These are phyloP conservation scores for Dipus sagitta DNA, from an alignment of 2,797 vertebrate genomes.

Conservation along the genomic window DNA sequence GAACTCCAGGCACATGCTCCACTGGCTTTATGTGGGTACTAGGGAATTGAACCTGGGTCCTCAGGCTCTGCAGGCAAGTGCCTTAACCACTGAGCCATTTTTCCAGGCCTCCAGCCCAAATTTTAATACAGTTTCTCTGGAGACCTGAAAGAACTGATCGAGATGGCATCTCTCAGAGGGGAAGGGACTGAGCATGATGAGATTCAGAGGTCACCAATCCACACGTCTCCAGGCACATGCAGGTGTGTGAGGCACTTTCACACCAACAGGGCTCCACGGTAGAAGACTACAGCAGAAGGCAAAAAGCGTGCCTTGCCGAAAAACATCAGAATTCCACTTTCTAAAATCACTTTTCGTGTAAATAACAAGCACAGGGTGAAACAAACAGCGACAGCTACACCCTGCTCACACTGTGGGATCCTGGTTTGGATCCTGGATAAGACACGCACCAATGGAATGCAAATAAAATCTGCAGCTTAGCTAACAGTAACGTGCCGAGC, in stretches of 20 bases:
- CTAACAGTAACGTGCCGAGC: not conserved
- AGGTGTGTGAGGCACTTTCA: not conserved
- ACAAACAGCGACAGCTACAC: not conserved
- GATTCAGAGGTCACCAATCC: not conserved
- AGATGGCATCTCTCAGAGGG: not conserved
- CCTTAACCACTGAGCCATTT: no score
- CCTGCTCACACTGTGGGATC: not conserved
- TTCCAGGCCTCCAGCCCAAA: no score
- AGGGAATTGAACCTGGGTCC: no score
- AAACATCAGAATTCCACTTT: not conserved
- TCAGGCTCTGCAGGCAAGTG: no score
- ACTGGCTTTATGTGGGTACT: no score
- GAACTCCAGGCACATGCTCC: no score
- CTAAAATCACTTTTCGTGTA: constrained; percentile 5
- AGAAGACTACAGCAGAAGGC: not conserved
- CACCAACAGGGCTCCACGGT: no score
- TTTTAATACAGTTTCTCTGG: not conserved
- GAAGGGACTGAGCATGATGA: not conserved
- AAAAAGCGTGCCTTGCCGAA: not conserved
- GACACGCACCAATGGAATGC: not conserved
- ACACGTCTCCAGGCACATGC: not conserved
- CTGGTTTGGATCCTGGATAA: not conserved
- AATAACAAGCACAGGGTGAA: constrained; percentile 1
- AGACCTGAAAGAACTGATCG: not conserved
- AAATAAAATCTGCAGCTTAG: not conserved